Evolutionary conservation across 2,888 invertebrate genomes (phyloP).

Genomic region (Drosophila pseudotalamancana): DNA sequence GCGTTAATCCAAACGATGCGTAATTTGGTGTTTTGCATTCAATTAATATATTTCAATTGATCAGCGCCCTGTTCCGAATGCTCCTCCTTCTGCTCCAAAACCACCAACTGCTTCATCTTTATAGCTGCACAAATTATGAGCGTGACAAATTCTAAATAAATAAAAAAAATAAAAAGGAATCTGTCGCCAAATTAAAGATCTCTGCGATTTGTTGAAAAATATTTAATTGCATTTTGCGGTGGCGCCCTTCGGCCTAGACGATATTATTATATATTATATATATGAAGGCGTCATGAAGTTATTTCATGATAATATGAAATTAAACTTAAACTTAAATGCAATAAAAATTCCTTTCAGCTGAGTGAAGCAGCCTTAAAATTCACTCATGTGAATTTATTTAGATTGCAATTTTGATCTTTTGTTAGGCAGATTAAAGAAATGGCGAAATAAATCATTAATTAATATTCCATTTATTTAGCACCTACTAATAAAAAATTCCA

Average conservation of each 20-base stretch:
- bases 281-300: not conserved
- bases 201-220: not conserved
- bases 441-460: constrained; percentile 34
- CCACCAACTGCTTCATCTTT: too few relatives aligned
- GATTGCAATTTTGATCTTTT: constrained; percentile 51
- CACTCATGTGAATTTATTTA: constrained; percentile 54
- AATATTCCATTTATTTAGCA: constrained; percentile 60
- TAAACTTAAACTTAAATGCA: constrained; percentile 32
- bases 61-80: not conserved
- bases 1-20: constrained; percentile 43
- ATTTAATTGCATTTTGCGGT: constrained; percentile 55
- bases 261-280: not conserved
- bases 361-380: constrained; percentile 34
- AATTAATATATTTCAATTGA: constrained; percentile 59
- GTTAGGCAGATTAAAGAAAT: constrained; percentile 34
- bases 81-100: not conserved
- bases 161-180: constrained; percentile 12
- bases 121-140: constrained; percentile 8
- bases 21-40: constrained; percentile 71
- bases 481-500: constrained; percentile 37
- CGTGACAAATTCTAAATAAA: constrained; percentile 46
- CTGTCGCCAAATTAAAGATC: constrained; percentile 6
- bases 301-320: constrained; percentile 7
- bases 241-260: constrained; percentile 35
- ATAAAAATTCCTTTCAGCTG: constrained; percentile 56